Conservation (phyloP, 2,888 invertebrate species). For the Euplagia quadripunctaria region DNA sequence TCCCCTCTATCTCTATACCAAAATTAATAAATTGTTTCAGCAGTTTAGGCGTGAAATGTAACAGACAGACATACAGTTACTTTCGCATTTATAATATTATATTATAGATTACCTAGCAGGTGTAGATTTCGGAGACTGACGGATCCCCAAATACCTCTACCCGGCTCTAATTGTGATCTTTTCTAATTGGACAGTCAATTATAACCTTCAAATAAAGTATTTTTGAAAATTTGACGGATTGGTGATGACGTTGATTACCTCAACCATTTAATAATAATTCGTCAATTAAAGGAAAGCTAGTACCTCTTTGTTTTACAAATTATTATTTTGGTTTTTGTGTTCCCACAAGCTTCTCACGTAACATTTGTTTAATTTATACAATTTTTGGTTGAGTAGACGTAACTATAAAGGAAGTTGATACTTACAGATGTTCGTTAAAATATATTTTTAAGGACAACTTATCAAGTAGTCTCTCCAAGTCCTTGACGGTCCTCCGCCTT, state of each 20-base stretch:
- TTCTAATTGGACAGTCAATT: conserved; percentile 9
- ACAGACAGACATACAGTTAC: background rate
- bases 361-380: too few species aligned
- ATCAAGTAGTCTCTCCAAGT: background rate
- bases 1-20: background rate
- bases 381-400: background rate
- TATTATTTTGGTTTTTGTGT: background rate
- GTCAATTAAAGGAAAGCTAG: background rate
- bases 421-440: background rate
- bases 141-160: background rate
- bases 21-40: too few species aligned
- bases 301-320: background rate
- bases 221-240: background rate
- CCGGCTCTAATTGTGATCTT: background rate
- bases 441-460: background rate
- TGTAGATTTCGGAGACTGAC: background rate
- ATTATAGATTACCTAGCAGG: background rate
- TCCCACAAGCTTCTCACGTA: background rate
- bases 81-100: background rate
- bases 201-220: background rate
- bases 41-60: too few species aligned
- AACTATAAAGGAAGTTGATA: background rate
- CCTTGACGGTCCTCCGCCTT: background rate
- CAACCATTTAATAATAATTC: background rate
- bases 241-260: background rate